A percentile compares a stretch with the other conserved stretches of the same genome.
phyloP scores from a whole-genome alignment of 2,797 vertebrate genomes.

The Eutrigla gurnardus region DNA sequence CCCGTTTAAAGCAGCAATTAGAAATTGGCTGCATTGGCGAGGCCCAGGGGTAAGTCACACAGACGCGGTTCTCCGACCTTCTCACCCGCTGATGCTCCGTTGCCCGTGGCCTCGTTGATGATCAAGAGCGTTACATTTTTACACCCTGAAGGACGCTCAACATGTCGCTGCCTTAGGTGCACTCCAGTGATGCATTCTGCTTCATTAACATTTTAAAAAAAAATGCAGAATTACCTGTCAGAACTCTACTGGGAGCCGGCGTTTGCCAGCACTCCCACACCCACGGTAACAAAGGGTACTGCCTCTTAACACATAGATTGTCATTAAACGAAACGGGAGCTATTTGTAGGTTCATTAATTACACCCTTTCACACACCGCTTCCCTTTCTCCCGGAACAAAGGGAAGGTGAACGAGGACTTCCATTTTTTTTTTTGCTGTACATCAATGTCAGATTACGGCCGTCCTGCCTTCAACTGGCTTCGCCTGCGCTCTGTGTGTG shows the following conservation, averaged over 20 bases:
- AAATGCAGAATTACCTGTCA: slow-evolving; percentile 79
- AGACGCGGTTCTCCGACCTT: slow-evolving; percentile 68
- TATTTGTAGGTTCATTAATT: slow-evolving; percentile 85
- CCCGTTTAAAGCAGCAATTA: slow-evolving; percentile 79
- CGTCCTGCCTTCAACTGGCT: slow-evolving; percentile 50
- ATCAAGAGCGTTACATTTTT: slow-evolving; percentile 66
- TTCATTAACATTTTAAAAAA: slow-evolving; percentile 78
- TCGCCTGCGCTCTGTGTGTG: slow-evolving; percentile 44
- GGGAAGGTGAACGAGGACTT: slow-evolving; percentile 81
- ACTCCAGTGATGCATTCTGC: slow-evolving; percentile 71
- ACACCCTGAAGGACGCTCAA: slow-evolving; percentile 71
- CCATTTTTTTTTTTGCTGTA: slow-evolving; percentile 72
- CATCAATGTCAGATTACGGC: slow-evolving; percentile 79
- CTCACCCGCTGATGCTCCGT: slow-evolving; percentile 39
- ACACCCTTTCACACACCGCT: slow-evolving; percentile 80
- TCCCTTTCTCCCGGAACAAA: slow-evolving; percentile 73
- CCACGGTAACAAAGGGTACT: slow-evolving; percentile 76
- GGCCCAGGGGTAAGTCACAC: slow-evolving; percentile 78
- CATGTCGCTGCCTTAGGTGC: slow-evolving; percentile 63
- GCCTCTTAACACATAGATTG: slow-evolving; percentile 81
- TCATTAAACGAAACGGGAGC: slow-evolving; percentile 80
- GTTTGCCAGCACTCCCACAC: slow-evolving; percentile 66
- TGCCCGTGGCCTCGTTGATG: slow-evolving; percentile 64
- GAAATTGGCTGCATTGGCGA: slow-evolving; percentile 65
- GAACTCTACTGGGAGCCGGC: slow-evolving; percentile 67